Base-by-base conservation (phyloP, 2,888 invertebrate genomes). In the Hydriomena furcata region DNA sequence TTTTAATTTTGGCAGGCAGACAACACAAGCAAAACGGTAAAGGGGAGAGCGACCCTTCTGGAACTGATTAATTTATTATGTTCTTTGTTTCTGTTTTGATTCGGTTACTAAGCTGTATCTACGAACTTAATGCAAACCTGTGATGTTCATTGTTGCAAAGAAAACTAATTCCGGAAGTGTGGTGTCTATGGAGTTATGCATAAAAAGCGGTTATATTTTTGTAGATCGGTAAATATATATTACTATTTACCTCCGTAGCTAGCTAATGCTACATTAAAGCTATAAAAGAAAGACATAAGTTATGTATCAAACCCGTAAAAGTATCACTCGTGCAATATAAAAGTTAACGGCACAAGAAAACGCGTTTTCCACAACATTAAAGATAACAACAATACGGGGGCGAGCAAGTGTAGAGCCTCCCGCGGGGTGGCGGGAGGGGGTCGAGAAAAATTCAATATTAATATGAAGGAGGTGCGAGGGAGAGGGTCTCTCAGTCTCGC, bases 391-490 rank as follows among this genome's bases (percentile, higher is more conserved):
- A 89, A 90, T 90, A 90, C 86, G 89, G 86, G 86, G 88, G 89
- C 82, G 87, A 86, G 86, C 80, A 88, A 87, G 87, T 84, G 81
- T 87, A 89, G 85, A 87, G 88, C 88, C 88, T 88, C 89, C 88
- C 86, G 84, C 76, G 81, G 80, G 90, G 88, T 82, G 85, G 83
- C 77, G 77, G 80, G 83, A 78, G 91, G 85, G 91, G 91, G 91
- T 90, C 91, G 91, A 91, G 90, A 93, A 94, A 94, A 94, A 94
- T 94, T 93, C 93, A 93, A 94, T 94, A 94, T 94, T 94, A 94
- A 94, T 94, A 94, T 94, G 92, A 91, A 92, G 92, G 93, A 91
- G 92, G 92, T 92, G 92, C 86, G 91, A 91, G 91, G 74, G 91
- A 91, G 92, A 91, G 65, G 68, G 71, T 82, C 82, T 76, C 53